phyloP scores from a whole-genome alignment of 2,113 vertebrate species.

The Ophiodon elongatus region DNA sequence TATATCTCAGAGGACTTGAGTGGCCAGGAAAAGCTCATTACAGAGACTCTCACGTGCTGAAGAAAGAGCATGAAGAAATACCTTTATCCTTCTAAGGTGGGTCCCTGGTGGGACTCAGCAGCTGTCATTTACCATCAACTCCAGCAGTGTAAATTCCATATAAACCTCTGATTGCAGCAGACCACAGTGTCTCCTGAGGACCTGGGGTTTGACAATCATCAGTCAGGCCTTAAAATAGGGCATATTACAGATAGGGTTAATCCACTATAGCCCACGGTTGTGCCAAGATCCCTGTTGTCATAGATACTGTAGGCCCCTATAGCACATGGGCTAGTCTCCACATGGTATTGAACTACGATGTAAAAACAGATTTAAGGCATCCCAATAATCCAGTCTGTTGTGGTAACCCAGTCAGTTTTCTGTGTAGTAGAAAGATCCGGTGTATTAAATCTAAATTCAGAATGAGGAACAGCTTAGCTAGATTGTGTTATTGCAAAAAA shows the following conservation, averaged over 20 bases:
- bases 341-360: conserved; percentile 17
- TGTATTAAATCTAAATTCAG: conserved; percentile 28
- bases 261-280: conserved; percentile 47
- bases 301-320: conserved; percentile 41
- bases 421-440: neutral
- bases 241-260: conserved; percentile 62
- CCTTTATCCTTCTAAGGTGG: conserved; percentile 67
- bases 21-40: conserved; percentile 75
- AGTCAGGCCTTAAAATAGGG: conserved; percentile 62
- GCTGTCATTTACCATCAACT: conserved; percentile 79
- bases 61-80: conserved; percentile 56
- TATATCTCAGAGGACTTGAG: conserved; percentile 68
- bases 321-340: conserved; percentile 22
- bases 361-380: conserved; percentile 32
- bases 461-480: conserved; percentile 26
- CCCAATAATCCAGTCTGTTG: conserved; percentile 2
- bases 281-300: conserved; percentile 52
- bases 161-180: conserved; percentile 66
- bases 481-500: conserved; percentile 20
- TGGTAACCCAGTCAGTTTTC: conserved; percentile 14
- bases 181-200: conserved; percentile 59
- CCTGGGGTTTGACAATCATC: conserved; percentile 56
- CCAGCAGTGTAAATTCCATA: conserved; percentile 75
- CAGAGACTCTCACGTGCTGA: conserved; percentile 47
- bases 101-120: conserved; percentile 69